Base-by-base conservation (phyloP, 2,113 vertebrate species). In the Cochlearius cochlearius region DNA sequence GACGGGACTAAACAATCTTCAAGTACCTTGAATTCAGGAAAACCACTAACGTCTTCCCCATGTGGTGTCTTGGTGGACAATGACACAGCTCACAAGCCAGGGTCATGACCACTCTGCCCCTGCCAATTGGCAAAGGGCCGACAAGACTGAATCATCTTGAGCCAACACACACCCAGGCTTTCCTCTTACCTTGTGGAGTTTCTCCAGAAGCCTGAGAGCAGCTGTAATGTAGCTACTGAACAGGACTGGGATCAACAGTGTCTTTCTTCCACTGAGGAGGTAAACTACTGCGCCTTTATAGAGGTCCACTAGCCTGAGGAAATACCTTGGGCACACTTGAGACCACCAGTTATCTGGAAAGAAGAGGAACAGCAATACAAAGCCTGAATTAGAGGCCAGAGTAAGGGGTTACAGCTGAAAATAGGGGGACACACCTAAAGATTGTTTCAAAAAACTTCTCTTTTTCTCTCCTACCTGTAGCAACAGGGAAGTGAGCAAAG, bases 301-400 rank as follows among this genome's bases (percentile, higher is more conserved):
- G 96, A 99, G 99, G 97, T 99, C 99, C 45, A 99, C 98, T 84
- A 99, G 98, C 90, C 98, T 99, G 95, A 98, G 98, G 97, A 99
- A 99, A 32, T 99, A 99, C 12, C 97, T 96, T 79, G 98, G 98
- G 56, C 99, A 99, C 90, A 99, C 98, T n/a, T 99, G 98, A 96
- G 98, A 99, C 99, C 99, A 99, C 99, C 99, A 99, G 98, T 99
- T 99, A 98, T 99, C 99, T 99, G 97, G 75, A 97, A 96, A 94
- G 79, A 64, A 97, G 77, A 68, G 80, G 7, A 82, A 80, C 50
- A 52, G 52, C 78, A 67, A 80, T 4, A 73, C 4, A 67, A 79
- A 89, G 72, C 36, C 45, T 75, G 16, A 75, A 53, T 25, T 41
- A 66, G 90, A 93, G 10, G 36, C 30, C 58, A 66, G 10, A 80